These are phyloP conservation scores for Himantopus leucocephalus DNA, from an alignment of 2,113 vertebrate species.

Conservation along the genomic window DNA sequence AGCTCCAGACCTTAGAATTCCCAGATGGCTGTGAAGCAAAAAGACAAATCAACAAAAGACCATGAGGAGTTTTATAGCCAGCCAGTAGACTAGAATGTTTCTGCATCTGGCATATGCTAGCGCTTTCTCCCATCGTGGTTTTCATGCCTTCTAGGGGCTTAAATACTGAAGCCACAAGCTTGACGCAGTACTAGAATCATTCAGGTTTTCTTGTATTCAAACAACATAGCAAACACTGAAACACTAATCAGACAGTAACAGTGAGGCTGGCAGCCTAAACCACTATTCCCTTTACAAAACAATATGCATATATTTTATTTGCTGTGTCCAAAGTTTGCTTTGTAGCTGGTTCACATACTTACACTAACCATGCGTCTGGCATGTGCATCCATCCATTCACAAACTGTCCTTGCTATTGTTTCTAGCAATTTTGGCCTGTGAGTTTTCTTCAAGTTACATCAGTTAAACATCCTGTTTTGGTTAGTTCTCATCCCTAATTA, in stretches of 20 bases:
- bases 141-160: not conserved
- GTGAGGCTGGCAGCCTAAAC: not conserved
- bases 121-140: not conserved
- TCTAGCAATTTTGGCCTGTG: not conserved
- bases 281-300: not conserved
- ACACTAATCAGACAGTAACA: not conserved
- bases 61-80: not conserved
- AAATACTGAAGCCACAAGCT: not conserved
- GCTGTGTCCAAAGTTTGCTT: not conserved
- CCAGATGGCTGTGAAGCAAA: not conserved
- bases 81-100: not conserved
- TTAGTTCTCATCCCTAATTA: constrained; percentile 4
- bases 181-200: not conserved
- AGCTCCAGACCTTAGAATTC: not conserved
- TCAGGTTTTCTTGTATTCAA: not conserved
- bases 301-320: not conserved
- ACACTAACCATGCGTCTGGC: not conserved
- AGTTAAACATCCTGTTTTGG: constrained; percentile 47
- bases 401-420: not conserved
- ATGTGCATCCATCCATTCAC: not conserved
- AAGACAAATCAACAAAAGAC: not conserved
- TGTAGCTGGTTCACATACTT: not conserved
- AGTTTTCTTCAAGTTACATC: not conserved
- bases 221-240: not conserved
- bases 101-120: not conserved